These are phyloP conservation scores for Sciurus vulgaris DNA, from an alignment of 2,797 vertebrate genomes.

Conservation along the genomic window DNA sequence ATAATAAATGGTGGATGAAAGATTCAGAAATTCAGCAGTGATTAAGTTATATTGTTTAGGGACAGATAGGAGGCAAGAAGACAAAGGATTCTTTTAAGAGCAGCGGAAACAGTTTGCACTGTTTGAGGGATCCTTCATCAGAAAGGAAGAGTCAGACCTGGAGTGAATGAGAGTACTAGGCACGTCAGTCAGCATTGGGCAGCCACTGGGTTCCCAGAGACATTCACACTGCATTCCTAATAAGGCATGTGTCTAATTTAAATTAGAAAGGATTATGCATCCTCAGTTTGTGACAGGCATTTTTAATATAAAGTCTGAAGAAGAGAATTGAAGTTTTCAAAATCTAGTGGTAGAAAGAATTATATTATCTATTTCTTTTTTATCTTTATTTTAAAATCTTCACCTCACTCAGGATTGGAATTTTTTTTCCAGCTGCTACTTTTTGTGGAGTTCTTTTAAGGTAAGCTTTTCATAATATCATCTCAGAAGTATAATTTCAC, in stretches of 20 bases:
- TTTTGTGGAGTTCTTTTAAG: neutral
- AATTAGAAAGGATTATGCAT: neutral
- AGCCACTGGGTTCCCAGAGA: neutral
- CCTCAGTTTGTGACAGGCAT: neutral
- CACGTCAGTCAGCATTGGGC: neutral
- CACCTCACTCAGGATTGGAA: neutral
- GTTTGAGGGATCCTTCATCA: neutral
- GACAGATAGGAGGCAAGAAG: neutral
- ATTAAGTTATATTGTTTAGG: neutral
- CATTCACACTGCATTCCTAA: neutral
- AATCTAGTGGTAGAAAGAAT: neutral
- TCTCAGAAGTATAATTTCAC: conserved; percentile 1
- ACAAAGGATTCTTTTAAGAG: neutral
- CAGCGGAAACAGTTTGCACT: neutral
- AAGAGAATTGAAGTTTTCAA: neutral
- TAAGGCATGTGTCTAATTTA: neutral
- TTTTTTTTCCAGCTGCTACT: conserved; percentile 4
- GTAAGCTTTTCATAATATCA: neutral
- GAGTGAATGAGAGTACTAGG: neutral
- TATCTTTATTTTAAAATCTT: neutral
- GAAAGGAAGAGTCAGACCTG: neutral
- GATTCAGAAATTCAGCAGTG: neutral
- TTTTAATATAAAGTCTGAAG: conserved; percentile 13
- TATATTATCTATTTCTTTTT: neutral
- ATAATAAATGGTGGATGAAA: neutral